These are phyloP conservation scores for Patiria pectinifera DNA, from an alignment of 53 echinoderm and acorn worm species.

Conservation along the genomic window DNA sequence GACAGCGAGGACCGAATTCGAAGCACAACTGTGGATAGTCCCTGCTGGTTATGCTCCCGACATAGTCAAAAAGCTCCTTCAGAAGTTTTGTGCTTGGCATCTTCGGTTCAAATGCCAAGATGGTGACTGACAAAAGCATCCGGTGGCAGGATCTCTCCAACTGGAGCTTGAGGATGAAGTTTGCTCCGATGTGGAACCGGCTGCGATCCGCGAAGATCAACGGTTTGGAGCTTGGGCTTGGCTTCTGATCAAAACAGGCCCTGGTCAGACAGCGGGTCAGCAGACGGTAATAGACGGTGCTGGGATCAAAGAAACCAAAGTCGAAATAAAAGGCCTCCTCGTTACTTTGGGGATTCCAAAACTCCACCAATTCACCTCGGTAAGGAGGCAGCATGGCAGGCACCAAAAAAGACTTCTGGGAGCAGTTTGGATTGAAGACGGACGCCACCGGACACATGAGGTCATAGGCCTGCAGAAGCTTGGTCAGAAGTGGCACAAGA, in stretches of 20 bases:
- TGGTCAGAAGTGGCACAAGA: neutral
- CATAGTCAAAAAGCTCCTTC: neutral
- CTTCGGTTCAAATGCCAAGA: conserved; percentile 27
- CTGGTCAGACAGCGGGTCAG: conserved; percentile 36
- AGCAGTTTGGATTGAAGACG: neutral
- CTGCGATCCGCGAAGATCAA: conserved; percentile 34
- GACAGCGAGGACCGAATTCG: conserved; percentile 47
- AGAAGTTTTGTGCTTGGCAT: neutral
- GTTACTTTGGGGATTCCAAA: conserved; percentile 22
- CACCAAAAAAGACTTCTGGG: conserved; percentile 14
- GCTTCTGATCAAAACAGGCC: neutral
- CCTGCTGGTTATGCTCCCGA: conserved; percentile 17
- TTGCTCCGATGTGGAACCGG: conserved; percentile 28
- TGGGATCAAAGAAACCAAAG: conserved; percentile 55
- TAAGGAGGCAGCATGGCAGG: conserved; percentile 49
- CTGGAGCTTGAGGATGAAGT: conserved; percentile 53
- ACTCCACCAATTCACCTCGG: neutral
- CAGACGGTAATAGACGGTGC: conserved; percentile 40
- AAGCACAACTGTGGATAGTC: conserved; percentile 31
- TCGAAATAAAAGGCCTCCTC: conserved; percentile 48
- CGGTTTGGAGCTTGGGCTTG: neutral
- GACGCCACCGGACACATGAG: conserved; percentile 41
- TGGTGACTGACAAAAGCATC: conserved; percentile 34
- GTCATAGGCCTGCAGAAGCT: conserved; percentile 28
- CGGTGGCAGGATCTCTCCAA: conserved; percentile 46